Base-by-base conservation (phyloP, 1,140 invertebrate genomes). In the Drosophila sturtevanti region DNA sequence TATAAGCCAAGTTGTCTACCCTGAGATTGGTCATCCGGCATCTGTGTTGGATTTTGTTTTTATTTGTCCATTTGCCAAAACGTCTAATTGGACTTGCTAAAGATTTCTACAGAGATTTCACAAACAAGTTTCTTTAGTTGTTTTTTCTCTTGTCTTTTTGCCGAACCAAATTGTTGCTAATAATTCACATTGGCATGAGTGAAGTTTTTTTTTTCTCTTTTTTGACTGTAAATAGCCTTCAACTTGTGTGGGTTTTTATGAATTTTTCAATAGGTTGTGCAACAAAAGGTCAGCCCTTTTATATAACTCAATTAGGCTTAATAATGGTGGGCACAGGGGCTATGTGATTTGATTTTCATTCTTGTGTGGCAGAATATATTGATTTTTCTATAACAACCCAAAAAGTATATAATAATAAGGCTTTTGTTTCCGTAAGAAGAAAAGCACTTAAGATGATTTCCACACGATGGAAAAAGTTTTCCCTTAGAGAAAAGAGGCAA, bases 101-200 rank as follows among this genome's bases (percentile, higher is more conserved):
- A 89, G 84, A 89, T 89, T 89, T 89, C 79, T 89, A 89, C 84
- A 89, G 84, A 89, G 84, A 89, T 89, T 89, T 89, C 56, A 48
- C 44, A 62, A 44, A 14, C 64, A 69, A 75, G 68, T 79, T 82
- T 75, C 54, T 75, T 5, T 12, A n/a, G 16, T 21, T 52, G 24
- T 31, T 37, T 55, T 65, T 48, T 58, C 68, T 41, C 52, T 79
- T 0, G 7, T 79, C 67, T 61, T 48, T 63, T 66, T 37, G 1
- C 38, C 22, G 3, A 27, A 14, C 18, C 24, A 41, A 65, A 51
- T 64, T 56, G 31, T 52, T 54, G 52, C 55, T 38, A 56, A 66
- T 65, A 65, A 74, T 75, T 75, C 41, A 66, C 48, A 48, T 64
- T 22, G 58, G 31, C 10, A 21, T 12, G 35, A 12, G 27, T 21